Percentiles rank a stretch among this genome's conserved stretches.
These are phyloP conservation scores for Poecilia velifera DNA, from an alignment of 2,797 vertebrate species.

Conservation along the genomic window DNA sequence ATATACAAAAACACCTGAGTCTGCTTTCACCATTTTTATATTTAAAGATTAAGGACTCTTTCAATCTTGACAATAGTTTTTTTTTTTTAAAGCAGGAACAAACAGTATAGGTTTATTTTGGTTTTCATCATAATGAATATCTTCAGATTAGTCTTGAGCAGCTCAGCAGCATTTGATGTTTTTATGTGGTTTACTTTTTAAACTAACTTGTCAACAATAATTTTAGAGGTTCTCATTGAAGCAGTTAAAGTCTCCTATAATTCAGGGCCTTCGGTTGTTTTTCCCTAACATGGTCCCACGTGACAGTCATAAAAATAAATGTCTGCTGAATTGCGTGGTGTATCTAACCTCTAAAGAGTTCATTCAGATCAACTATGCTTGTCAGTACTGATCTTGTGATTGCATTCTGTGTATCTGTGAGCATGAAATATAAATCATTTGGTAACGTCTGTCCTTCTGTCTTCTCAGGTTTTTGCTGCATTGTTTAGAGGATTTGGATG, in stretches of 20 bases:
- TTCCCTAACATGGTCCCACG: neutral
- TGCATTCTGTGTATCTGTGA: neutral
- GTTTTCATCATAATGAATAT: neutral
- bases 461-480: conserved; percentile 90
- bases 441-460: neutral
- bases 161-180: neutral
- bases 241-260: neutral
- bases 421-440: neutral
- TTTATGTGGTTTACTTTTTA: neutral
- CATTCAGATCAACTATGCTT: neutral
- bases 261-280: neutral
- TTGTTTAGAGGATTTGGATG: conserved; percentile 93
- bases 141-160: neutral
- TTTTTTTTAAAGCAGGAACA: neutral
- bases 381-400: neutral
- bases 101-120: neutral
- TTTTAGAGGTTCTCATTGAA: neutral
- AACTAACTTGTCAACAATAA: neutral
- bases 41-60: neutral
- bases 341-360: neutral
- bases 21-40: neutral
- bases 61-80: neutral
- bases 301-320: neutral
- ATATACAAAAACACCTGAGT: neutral
- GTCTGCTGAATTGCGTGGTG: neutral